phyloP scores from a whole-genome alignment of 2,113 vertebrate genomes.

The Thunnus thynnus region DNA sequence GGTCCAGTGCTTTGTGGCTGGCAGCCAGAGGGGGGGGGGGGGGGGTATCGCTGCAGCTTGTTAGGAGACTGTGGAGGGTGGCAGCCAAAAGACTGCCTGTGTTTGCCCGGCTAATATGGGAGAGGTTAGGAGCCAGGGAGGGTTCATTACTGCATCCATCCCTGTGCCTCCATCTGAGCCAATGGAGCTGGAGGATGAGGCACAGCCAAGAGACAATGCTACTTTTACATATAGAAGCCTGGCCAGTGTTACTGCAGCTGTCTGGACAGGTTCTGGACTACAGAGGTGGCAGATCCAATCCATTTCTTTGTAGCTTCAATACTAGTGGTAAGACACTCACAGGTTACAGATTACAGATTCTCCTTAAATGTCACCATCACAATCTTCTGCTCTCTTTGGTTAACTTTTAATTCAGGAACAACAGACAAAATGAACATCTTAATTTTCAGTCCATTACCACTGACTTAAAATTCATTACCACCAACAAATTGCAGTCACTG shows the following conservation, averaged over 20 bases:
- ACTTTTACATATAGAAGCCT: background rate
- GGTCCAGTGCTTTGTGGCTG: conserved; percentile 54
- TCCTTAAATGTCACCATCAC: too few relatives aligned
- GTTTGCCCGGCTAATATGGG: conserved; percentile 63
- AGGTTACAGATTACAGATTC: too few relatives aligned
- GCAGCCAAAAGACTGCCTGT: conserved; percentile 65
- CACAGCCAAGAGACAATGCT: conserved; percentile 32
- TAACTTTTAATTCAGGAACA: too few relatives aligned
- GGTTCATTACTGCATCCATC: conserved; percentile 60
- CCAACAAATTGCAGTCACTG: too few relatives aligned
- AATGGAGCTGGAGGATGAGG: conserved; percentile 45
- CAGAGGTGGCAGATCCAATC: background rate
- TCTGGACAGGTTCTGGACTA: background rate
- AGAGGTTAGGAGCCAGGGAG: conserved; percentile 54
- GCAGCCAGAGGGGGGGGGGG: conserved; percentile 24
- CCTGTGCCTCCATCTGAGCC: conserved; percentile 42
- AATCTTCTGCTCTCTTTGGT: too few relatives aligned
- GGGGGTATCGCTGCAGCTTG: conserved; percentile 53
- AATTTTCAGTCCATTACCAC: too few relatives aligned
- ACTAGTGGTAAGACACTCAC: too few relatives aligned
- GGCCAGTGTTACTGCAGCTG: background rate
- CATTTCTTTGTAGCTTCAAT: too few relatives aligned
- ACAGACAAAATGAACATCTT: too few relatives aligned
- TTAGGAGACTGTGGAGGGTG: conserved; percentile 49
- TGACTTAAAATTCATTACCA: too few relatives aligned